Percentiles rank a stretch among this genome's conserved stretches.
Evolutionary conservation across 2,888 invertebrate genomes (phyloP).

Genomic region (Xestia rhomboidea): DNA sequence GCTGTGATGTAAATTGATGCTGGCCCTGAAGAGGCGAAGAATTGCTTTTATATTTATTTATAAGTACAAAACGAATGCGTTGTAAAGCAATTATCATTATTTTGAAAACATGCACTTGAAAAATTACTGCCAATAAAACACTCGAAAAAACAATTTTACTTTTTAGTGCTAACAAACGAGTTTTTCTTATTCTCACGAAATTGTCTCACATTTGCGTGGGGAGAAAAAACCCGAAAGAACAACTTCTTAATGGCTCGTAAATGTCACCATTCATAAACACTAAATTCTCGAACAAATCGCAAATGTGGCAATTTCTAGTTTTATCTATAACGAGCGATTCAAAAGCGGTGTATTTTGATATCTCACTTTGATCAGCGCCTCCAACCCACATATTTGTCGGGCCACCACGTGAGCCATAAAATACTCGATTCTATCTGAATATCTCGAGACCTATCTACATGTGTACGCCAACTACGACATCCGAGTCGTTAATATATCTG

Average conservation of each 20-base stretch:
- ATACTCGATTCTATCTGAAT: conserved; percentile 50
- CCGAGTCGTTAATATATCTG: conserved; percentile 19
- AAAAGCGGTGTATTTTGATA: conserved; percentile 27
- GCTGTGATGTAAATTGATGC: conserved; percentile 6
- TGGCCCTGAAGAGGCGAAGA: neutral
- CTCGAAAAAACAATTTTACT: neutral
- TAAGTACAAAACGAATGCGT: neutral
- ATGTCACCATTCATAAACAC: conserved; percentile 14
- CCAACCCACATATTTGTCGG: conserved; percentile 50
- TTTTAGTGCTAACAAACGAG: conserved; percentile 9
- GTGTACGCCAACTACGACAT: conserved; percentile 16
- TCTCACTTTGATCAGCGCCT: conserved; percentile 47
- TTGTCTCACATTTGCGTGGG: conserved; percentile 26
- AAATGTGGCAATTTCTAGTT: conserved; percentile 35
- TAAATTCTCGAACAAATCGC: conserved; percentile 26
- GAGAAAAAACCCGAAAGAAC: neutral
- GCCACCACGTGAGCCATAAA: conserved; percentile 49
- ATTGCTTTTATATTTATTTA: neutral
- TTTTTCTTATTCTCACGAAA: conserved; percentile 16
- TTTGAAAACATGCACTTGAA: neutral
- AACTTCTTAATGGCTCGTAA: conserved; percentile 31
- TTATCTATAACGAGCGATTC: conserved; percentile 33
- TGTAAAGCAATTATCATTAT: neutral
- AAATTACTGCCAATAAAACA: conserved; percentile 12
- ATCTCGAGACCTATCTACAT: conserved; percentile 41